Base-by-base conservation (phyloP, 2,113 vertebrate species). In the Sinocyclocheilus anshuiensis region DNA sequence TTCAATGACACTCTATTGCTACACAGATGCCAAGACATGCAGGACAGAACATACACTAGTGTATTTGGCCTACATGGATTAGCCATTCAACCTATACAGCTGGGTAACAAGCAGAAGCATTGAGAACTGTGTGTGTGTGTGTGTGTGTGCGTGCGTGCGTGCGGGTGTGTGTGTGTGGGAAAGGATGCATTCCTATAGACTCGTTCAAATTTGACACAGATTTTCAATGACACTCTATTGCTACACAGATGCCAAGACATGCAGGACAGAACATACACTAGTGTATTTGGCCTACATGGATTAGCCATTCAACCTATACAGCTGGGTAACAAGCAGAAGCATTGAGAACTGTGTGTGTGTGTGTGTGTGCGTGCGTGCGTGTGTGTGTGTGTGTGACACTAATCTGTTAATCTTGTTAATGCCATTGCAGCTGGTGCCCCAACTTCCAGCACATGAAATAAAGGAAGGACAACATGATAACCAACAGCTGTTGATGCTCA, bases 401-500 rank as follows among this genome's bases (percentile, higher is more conserved):
- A 95, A 95, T 94, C 95, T 91, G 92, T 79, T 95, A 95, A 95
- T 94, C 94, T 93, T 90, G 93, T 95, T 94, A 95, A 92, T 87
- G 83, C 88, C 88, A 82, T 72, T 83, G 88, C 89, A 86, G 86
- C 63, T 86, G 87, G 90, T 81, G 91, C 83, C 86, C 90, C 90
- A 93, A 93, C 85, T 80, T 90, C 88, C 90, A 87, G 85, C 29
- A 77, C 83, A 79, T 90, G 67, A 83, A 90, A 93, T 90, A 91
- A 92, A 89, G 90, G 77, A 90, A n/a, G 89, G 87, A 65, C 85
- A 77, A 80, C 59, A 24, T 1, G 29, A 45, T 36, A 67, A 87
- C 89, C 87, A 94, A 92, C 92, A 93, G 92, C 91, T 93, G 93
- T 92, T 87, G 89, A 91, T 76, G 90, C 86, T 83, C 86, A 85